Conservation (phyloP, 2,113 vertebrate genomes). For the Rhinichthys klamathensis region DNA sequence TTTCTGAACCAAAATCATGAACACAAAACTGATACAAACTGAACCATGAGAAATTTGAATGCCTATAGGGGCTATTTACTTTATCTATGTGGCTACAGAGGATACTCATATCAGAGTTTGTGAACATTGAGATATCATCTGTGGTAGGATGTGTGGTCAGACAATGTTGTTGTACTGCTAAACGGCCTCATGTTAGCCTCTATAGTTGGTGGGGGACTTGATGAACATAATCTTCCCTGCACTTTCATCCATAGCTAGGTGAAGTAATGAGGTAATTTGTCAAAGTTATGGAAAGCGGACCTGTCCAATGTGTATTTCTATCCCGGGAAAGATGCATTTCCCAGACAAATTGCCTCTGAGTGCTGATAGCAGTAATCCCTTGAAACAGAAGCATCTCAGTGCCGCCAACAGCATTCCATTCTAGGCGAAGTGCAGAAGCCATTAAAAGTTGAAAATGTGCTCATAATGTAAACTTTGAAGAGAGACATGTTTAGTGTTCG, state of each 20-base stretch:
- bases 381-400: conserved; percentile 66
- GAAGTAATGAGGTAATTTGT: conserved; percentile 70
- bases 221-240: conserved; percentile 57
- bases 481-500: conserved; percentile 53
- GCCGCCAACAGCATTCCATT: conserved; percentile 55
- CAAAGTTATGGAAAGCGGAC: conserved; percentile 59
- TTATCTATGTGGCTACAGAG: background rate
- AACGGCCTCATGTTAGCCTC: conserved; percentile 25
- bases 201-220: conserved; percentile 37
- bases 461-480: conserved; percentile 65
- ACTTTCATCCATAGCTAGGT: conserved; percentile 58
- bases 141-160: background rate
- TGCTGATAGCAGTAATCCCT: conserved; percentile 72
- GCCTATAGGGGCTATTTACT: background rate
- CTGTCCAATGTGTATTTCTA: conserved; percentile 64
- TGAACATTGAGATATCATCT: conserved; percentile 14
- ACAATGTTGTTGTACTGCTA: conserved; percentile 32
- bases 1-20: background rate
- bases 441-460: conserved; percentile 72
- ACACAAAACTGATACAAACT: background rate
- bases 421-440: conserved; percentile 65
- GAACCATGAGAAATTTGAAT: background rate
- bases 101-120: background rate
- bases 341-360: conserved; percentile 67
- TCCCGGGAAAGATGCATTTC: conserved; percentile 63